phyloP scores from a whole-genome alignment of 30 jellyfish, hydroid and myxozoan species.

The Aurelia sp. region DNA sequence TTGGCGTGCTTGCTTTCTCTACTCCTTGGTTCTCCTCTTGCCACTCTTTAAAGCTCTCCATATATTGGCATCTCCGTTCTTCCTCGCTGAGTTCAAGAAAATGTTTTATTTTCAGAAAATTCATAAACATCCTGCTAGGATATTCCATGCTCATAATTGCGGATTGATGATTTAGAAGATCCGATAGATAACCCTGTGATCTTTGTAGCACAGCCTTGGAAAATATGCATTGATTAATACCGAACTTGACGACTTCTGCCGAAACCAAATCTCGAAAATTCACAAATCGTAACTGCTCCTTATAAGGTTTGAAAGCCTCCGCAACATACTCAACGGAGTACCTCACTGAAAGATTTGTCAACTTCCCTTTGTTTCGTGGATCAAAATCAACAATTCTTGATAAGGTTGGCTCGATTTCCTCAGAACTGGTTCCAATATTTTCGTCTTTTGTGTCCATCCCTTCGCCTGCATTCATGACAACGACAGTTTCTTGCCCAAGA shows the following conservation, averaged over 20 bases:
- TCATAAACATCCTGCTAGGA: constrained; percentile 57
- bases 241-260: constrained; percentile 63
- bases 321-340: constrained; percentile 26
- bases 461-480: neutral
- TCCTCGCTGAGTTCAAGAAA: constrained; percentile 64
- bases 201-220: constrained; percentile 78
- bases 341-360: constrained; percentile 7
- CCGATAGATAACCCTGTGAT: constrained; percentile 96
- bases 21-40: constrained; percentile 6
- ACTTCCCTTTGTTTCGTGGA: constrained; percentile 51
- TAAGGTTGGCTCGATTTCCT: constrained; percentile 8
- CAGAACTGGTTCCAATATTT: neutral
- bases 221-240: constrained; percentile 87
- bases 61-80: constrained; percentile 58
- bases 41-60: constrained; percentile 19
- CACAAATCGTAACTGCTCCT: constrained; percentile 30
- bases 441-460: neutral
- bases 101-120: constrained; percentile 59
- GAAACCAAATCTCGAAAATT: constrained; percentile 63
- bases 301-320: constrained; percentile 33
- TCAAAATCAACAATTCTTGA: constrained; percentile 30
- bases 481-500: neutral
- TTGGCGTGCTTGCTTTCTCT: constrained; percentile 1
- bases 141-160: constrained; percentile 44
- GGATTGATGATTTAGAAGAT: constrained; percentile 55